Conservation (phyloP, 2,113 vertebrate species). For the Nothoprocta pentlandii region DNA sequence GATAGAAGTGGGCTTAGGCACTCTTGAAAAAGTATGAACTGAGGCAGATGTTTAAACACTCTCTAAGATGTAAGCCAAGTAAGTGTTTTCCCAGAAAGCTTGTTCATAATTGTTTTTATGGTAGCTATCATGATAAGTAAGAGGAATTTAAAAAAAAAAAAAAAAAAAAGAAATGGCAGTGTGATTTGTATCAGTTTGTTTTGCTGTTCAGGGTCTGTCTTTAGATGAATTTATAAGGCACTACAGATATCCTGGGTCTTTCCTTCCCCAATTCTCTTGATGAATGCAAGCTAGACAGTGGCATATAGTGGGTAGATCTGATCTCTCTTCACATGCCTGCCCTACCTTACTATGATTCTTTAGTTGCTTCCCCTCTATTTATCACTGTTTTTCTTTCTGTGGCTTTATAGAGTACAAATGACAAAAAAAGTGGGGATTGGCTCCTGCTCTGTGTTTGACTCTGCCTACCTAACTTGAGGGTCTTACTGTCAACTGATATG, state of each 20-base stretch:
- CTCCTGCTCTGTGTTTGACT: neutral
- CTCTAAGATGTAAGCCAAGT: neutral
- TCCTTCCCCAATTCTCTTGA: neutral
- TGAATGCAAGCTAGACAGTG: rapidly evolving
- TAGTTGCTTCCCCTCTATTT: neutral
- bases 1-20: neutral
- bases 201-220: neutral
- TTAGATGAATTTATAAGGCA: neutral
- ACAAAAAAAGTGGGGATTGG: neutral
- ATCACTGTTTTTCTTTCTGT: neutral
- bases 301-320: neutral
- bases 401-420: neutral
- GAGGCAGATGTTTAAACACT: slow-evolving; percentile 3
- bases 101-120: neutral
- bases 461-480: neutral
- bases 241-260: neutral
- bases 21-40: neutral
- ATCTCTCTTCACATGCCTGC: neutral
- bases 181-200: neutral
- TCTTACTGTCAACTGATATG: neutral
- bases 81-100: neutral
- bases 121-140: neutral
- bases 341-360: neutral
- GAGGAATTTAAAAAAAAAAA: neutral
- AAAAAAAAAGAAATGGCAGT: neutral